Percentiles rank a stretch among this genome's conserved stretches.
Evolutionary conservation across 1,140 invertebrate species (phyloP).

Genomic region (Drosophila equinoxialis): DNA sequence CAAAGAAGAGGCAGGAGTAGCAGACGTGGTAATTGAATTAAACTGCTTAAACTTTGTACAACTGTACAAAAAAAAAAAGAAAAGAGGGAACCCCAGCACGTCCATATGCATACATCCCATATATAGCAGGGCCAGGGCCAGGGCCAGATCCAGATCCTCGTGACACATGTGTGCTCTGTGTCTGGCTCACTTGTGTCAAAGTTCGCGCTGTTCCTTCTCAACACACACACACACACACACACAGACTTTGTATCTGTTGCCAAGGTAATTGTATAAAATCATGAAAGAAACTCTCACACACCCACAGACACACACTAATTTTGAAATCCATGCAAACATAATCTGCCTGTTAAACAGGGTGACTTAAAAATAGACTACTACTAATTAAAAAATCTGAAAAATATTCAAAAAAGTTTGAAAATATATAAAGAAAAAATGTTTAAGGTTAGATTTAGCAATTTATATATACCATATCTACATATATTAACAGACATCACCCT

Average conservation of each 20-base stretch:
- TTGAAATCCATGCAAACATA: slow-evolving; percentile 12
- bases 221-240: slow-evolving; percentile 39
- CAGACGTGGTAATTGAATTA: slow-evolving; percentile 73
- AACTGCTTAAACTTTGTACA: slow-evolving; percentile 62
- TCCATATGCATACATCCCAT: not conserved
- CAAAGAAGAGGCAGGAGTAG: slow-evolving; percentile 22
- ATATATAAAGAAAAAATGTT: too few relatives aligned
- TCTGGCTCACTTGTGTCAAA: slow-evolving; percentile 58
- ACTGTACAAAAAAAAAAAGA: slow-evolving; percentile 45
- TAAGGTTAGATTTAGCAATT: too few relatives aligned
- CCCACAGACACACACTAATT: not conserved
- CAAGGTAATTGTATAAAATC: slow-evolving; percentile 62
- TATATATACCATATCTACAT: too few relatives aligned
- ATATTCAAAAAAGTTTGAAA: not conserved
- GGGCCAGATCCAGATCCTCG: slow-evolving; percentile 15
- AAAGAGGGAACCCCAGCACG: not conserved
- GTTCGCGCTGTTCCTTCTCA: slow-evolving; percentile 53
- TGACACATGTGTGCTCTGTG: slow-evolving; percentile 39
- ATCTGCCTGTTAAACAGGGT: slow-evolving; percentile 2
- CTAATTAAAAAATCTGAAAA: not conserved
- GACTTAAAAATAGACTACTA: not conserved
- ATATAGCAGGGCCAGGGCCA: not conserved
- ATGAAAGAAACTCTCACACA: slow-evolving; percentile 6
- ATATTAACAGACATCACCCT: not conserved
- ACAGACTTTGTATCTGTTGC: slow-evolving; percentile 48